Percentiles rank a stretch among this genome's conserved stretches.
Conservation (phyloP, 2,797 vertebrate genomes). For the Xiphophorus birchmanni region DNA sequence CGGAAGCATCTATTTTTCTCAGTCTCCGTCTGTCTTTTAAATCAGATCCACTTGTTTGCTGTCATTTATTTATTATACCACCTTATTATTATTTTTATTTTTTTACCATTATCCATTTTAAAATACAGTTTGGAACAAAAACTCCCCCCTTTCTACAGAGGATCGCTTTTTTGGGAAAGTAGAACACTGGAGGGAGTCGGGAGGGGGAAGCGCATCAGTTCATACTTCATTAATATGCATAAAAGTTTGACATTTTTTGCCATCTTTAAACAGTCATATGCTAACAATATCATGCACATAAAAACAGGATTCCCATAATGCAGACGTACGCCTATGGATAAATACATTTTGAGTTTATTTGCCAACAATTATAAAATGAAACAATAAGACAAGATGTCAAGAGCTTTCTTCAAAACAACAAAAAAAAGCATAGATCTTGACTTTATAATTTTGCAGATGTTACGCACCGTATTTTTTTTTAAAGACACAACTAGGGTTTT, state of each 20-base stretch:
- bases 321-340: not conserved
- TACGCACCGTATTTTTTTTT: not conserved
- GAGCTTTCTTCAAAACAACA: not conserved
- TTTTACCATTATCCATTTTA: constrained; percentile 17
- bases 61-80: not conserved
- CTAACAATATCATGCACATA: constrained; percentile 12
- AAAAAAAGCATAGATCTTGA: not conserved
- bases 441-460: not conserved
- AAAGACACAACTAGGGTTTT: not conserved
- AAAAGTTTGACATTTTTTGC: constrained; percentile 22
- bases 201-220: constrained; percentile 17
- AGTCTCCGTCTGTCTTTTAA: not conserved
- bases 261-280: constrained; percentile 26
- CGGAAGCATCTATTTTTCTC: not conserved
- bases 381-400: not conserved
- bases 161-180: constrained; percentile 21
- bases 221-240: constrained; percentile 25
- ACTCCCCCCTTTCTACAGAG: not conserved
- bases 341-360: not conserved
- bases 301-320: not conserved
- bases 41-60: not conserved
- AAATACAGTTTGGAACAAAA: not conserved
- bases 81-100: not conserved
- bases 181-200: constrained; percentile 5
- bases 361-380: not conserved